Percentiles rank a stretch among this genome's conserved stretches.
These are phyloP conservation scores for Subacronicta megacephala DNA, from an alignment of 2,888 invertebrate species.

Conservation along the genomic window DNA sequence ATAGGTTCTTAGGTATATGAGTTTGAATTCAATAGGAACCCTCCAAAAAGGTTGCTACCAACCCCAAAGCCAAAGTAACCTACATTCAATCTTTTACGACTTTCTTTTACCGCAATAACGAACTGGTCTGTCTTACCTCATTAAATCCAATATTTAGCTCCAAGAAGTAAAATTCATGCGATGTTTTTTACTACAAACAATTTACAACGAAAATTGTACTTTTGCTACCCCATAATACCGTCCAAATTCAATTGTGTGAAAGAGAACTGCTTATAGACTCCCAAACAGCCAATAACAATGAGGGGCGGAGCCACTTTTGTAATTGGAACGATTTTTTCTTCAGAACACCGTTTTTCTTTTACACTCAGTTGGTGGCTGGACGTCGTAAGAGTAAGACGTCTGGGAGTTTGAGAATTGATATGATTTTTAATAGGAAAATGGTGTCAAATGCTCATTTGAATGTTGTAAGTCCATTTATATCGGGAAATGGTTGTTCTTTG, in stretches of 20 bases:
- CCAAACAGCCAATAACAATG: slow-evolving; percentile 80
- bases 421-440: slow-evolving; percentile 28
- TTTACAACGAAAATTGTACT: slow-evolving; percentile 24
- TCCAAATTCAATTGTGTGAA: slow-evolving; percentile 13
- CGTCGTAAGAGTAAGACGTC: slow-evolving; percentile 46
- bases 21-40: slow-evolving; percentile 7
- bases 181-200: slow-evolving; percentile 43
- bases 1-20: no score
- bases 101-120: slow-evolving; percentile 47
- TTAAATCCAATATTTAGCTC: slow-evolving; percentile 63
- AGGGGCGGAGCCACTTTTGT: slow-evolving; percentile 85
- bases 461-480: slow-evolving; percentile 17
- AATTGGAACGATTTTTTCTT: slow-evolving; percentile 84
- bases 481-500: slow-evolving; percentile 7
- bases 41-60: slow-evolving; percentile 9
- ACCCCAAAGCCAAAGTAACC: slow-evolving; percentile 21
- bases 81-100: slow-evolving; percentile 41
- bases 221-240: slow-evolving; percentile 3
- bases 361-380: slow-evolving; percentile 65
- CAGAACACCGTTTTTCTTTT: slow-evolving; percentile 72
- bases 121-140: slow-evolving; percentile 48
- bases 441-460: slow-evolving; percentile 24
- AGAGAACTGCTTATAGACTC: slow-evolving; percentile 59
- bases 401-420: slow-evolving; percentile 11
- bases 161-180: slow-evolving; percentile 71